These are phyloP conservation scores for Halichondria panicea DNA, from an alignment of 37 sponge, comb jelly and placozoan species.

Conservation along the genomic window DNA sequence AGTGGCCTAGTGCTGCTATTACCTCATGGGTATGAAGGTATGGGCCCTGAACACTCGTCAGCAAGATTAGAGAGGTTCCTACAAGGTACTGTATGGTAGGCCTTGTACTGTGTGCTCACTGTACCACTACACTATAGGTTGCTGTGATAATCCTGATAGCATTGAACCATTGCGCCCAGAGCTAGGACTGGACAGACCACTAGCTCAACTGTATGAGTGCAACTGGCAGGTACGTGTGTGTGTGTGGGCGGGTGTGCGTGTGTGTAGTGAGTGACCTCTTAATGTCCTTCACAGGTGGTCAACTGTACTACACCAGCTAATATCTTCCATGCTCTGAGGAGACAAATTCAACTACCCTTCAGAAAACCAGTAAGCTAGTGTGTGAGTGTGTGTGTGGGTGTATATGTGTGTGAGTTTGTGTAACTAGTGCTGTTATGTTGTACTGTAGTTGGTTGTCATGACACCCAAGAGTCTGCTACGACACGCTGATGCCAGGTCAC, in stretches of 20 bases:
- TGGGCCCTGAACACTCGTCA: slow-evolving; percentile 96
- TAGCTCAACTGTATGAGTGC: slow-evolving; percentile 58
- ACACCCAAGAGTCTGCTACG: slow-evolving; percentile 94
- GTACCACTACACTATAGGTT: no score
- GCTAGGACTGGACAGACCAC: slow-evolving; percentile 19
- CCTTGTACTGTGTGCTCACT: no score
- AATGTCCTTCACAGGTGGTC: slow-evolving; percentile 53
- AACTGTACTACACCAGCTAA: slow-evolving; percentile 94
- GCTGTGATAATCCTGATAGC: slow-evolving; percentile 50
- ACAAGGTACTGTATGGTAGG: no score
- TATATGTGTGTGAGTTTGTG: slow-evolving; percentile 24
- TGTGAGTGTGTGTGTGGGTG: slow-evolving; percentile 8
- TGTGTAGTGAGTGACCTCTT: background rate
- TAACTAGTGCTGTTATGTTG: background rate
- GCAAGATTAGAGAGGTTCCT: no score
- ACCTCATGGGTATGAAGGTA: slow-evolving; percentile 94
- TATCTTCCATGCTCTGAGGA: slow-evolving; percentile 85
- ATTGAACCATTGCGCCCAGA: background rate
- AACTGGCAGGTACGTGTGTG: slow-evolving; percentile 30
- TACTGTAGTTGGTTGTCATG: slow-evolving; percentile 76
- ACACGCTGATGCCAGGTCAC: slow-evolving; percentile 77
- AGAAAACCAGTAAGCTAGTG: slow-evolving; percentile 81
- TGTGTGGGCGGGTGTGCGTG: background rate
- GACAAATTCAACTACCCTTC: slow-evolving; percentile 87
- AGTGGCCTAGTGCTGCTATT: slow-evolving; percentile 89